Conservation (phyloP, 2,113 vertebrate genomes). For the Thryonomys swinderianus region DNA sequence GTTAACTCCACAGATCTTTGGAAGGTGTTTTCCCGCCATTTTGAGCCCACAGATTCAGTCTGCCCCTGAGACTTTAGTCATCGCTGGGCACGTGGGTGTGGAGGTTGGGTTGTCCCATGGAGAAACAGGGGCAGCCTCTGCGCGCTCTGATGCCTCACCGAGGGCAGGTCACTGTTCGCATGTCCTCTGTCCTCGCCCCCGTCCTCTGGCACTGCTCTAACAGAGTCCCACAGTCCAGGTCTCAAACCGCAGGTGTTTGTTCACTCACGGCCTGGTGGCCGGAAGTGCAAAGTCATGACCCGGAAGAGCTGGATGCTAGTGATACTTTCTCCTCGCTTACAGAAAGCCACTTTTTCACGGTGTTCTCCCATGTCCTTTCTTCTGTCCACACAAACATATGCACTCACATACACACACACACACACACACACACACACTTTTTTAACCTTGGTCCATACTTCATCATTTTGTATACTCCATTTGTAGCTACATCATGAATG, state of each 20-base stretch:
- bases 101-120: neutral
- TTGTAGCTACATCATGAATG: neutral
- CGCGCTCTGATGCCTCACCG: accelerated
- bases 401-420: neutral
- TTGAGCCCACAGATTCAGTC: slow-evolving; percentile 49
- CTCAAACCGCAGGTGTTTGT: neutral
- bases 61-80: slow-evolving; percentile 50
- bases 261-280: neutral
- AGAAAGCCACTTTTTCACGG: neutral
- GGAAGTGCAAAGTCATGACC: neutral
- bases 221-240: neutral
- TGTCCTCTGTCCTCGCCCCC: neutral
- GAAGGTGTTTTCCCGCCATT: slow-evolving; percentile 53
- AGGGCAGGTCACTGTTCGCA: neutral
- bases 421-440: neutral
- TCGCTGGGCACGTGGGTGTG: neutral
- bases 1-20: slow-evolving; percentile 69
- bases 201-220: accelerated
- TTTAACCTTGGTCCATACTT: neutral
- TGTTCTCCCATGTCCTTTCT: neutral
- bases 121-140: neutral
- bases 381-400: neutral
- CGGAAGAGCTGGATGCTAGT: neutral
- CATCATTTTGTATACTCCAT: neutral
- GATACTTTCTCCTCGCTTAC: neutral